Base-by-base conservation (phyloP, 2,797 vertebrate genomes). In the Sparidentex hasta region DNA sequence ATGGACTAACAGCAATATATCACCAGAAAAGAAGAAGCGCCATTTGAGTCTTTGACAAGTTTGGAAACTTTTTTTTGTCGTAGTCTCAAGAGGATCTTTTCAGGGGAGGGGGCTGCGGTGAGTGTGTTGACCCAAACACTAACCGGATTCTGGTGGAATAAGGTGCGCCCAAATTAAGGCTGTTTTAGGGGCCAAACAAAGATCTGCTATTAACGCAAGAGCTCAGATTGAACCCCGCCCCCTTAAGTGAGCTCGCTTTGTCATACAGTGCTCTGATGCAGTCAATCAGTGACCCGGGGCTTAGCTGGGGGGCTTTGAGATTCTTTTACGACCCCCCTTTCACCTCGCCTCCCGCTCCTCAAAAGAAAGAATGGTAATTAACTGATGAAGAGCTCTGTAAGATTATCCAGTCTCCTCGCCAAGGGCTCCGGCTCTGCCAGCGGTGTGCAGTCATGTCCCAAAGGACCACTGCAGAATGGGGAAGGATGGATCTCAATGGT, bases 291-390 rank as follows among this genome's bases (percentile, higher is more conserved):
- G 92, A 94, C 91, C 88, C 76, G 58, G 76, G 80, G 89, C 91
- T 91, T 88, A 92, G 91, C 92, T 88, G 91, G 88, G 86, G 92
- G 90, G 88, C 91, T 92, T 91, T 93, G 83, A 92, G 89, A 90
- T 92, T 88, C 77, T 91, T 93, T 93, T 93, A 91, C 84, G 71
- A 88, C 86, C 82, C 86, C 79, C 80, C 82, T 75, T 87, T 85
- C 88, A 88, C 86, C 87, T 92, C 90, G 65, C 84, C 87, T 83
- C 80, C 85, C 38, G 23, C 78, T 81, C 75, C 76, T 84, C 87
- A 75, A 90, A 92, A 91, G 87, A 89, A 87, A 88, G 92, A 95
- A 94, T 88, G 90, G 89, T 95, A 95, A 95, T 95, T 95, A 95
- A 94, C 90, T 92, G 90, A 94, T 91, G 92, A 92, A 90, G 92